phyloP scores from a whole-genome alignment of 2,797 vertebrate genomes.

The Rhyacichthys aspro region DNA sequence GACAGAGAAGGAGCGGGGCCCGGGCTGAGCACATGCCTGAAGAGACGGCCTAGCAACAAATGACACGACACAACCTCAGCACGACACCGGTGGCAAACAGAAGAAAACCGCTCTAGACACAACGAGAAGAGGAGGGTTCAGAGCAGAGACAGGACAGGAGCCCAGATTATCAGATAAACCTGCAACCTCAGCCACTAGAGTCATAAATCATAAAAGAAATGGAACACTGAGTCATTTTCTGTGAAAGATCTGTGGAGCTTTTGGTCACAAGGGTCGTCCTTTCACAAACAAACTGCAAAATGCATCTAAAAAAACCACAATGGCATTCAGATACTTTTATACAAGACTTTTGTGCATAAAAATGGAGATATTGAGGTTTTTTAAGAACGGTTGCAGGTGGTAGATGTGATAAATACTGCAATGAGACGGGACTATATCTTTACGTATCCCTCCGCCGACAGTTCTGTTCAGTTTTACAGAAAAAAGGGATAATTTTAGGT shows the following conservation, averaged over 20 bases:
- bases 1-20: conserved; percentile 47
- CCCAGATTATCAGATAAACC: conserved; percentile 22
- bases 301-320: background rate
- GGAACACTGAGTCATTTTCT: conserved; percentile 18
- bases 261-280: too few relatives aligned
- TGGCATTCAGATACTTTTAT: too few relatives aligned
- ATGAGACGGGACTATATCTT: too few relatives aligned
- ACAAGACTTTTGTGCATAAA: too few relatives aligned
- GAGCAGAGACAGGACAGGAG: too few relatives aligned
- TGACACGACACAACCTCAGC: conserved; percentile 68
- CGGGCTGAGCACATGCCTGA: conserved; percentile 65
- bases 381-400: too few relatives aligned
- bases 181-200: conserved; percentile 16
- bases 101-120: conserved; percentile 43
- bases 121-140: background rate
- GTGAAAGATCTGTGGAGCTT: conserved; percentile 7
- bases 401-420: too few relatives aligned
- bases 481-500: too few relatives aligned
- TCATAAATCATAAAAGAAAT: conserved; percentile 26
- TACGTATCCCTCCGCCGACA: too few relatives aligned
- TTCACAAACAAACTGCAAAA: conserved; percentile 33
- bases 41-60: conserved; percentile 73
- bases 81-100: conserved; percentile 60
- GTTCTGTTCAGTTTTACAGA: too few relatives aligned
- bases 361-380: too few relatives aligned